These are phyloP conservation scores for Nyleta sp. DNA, from an alignment of 2,888 invertebrate species.

Conservation along the genomic window DNA sequence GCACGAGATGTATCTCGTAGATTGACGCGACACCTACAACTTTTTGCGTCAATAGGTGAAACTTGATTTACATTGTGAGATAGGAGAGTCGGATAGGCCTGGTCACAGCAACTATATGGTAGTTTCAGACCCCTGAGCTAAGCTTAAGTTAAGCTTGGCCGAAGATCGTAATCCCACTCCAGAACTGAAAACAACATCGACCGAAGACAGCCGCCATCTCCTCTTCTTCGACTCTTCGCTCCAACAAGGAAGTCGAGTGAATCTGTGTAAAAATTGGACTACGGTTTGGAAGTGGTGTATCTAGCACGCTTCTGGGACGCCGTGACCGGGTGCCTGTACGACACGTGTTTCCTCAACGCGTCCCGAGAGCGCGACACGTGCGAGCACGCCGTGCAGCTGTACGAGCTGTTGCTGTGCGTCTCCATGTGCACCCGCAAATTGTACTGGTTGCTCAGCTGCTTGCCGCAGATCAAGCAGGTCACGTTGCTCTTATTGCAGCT, in stretches of 20 bases:
- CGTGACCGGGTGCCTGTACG: slow-evolving; percentile 90
- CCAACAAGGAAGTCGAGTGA: slow-evolving; percentile 5
- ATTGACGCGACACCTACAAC: too few relatives aligned
- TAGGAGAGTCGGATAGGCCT: too few relatives aligned
- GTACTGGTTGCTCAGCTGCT: slow-evolving; percentile 95
- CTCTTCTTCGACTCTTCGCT: background rate
- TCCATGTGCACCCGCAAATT: slow-evolving; percentile 95
- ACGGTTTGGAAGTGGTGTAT: slow-evolving; percentile 76
- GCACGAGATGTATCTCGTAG: too few relatives aligned
- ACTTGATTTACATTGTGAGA: too few relatives aligned
- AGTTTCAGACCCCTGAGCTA: too few relatives aligned
- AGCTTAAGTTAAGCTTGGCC: too few relatives aligned
- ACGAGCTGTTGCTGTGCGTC: slow-evolving; percentile 94
- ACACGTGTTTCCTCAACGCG: slow-evolving; percentile 94
- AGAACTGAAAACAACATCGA: too few relatives aligned
- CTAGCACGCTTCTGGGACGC: slow-evolving; percentile 82
- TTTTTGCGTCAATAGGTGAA: too few relatives aligned
- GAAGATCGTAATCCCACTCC: too few relatives aligned
- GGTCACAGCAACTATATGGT: too few relatives aligned
- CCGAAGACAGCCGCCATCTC: slow-evolving; percentile 5
- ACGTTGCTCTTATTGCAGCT: slow-evolving; percentile 83
- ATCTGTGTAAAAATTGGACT: slow-evolving; percentile 49
- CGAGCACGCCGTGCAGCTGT: slow-evolving; percentile 93
- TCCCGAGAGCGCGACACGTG: slow-evolving; percentile 95
- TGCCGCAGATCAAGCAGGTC: slow-evolving; percentile 92